A percentile compares a stretch with the other conserved stretches of the same genome.
These are phyloP conservation scores for Deroptyus accipitrinus DNA, from an alignment of 2,113 vertebrate genomes.

Conservation along the genomic window DNA sequence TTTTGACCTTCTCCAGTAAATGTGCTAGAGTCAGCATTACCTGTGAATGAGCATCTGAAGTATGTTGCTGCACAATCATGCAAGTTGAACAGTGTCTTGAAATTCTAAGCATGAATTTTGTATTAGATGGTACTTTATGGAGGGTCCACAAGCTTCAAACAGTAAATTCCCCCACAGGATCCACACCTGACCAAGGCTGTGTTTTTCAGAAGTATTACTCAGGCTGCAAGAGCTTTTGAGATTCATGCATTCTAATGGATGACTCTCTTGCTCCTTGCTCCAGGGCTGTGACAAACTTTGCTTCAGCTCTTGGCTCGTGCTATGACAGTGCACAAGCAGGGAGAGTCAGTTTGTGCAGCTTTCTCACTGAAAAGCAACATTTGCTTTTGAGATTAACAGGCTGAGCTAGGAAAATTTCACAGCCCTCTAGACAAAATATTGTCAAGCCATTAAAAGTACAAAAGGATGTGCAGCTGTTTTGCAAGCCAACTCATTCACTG, in stretches of 20 bases:
- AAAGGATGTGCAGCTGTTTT: not conserved
- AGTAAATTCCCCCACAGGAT: not conserved
- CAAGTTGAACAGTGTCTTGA: not conserved
- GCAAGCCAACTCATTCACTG: slow-evolving; percentile 27
- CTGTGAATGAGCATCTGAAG: not conserved
- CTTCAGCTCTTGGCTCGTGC: not conserved
- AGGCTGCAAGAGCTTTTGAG: not conserved
- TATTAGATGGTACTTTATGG: not conserved
- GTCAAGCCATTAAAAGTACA: not conserved
- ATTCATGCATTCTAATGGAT: not conserved
- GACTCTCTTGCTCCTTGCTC: not conserved
- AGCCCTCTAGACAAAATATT: slow-evolving; percentile 40
- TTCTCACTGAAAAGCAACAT: slow-evolving; percentile 25
- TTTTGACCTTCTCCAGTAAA: not conserved
- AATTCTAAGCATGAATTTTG: not conserved
- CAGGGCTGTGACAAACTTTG: not conserved
- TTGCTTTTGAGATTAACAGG: slow-evolving; percentile 47
- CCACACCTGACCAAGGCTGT: not conserved
- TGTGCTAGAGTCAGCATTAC: fast-evolving
- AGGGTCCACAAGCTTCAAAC: not conserved
- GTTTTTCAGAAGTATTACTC: not conserved
- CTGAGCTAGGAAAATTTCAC: not conserved
- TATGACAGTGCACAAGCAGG: not conserved
- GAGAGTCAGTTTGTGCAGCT: not conserved
- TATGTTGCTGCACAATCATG: not conserved